Base-by-base conservation (phyloP, 1,140 invertebrate genomes). In the Drosophila pallidifrons region DNA sequence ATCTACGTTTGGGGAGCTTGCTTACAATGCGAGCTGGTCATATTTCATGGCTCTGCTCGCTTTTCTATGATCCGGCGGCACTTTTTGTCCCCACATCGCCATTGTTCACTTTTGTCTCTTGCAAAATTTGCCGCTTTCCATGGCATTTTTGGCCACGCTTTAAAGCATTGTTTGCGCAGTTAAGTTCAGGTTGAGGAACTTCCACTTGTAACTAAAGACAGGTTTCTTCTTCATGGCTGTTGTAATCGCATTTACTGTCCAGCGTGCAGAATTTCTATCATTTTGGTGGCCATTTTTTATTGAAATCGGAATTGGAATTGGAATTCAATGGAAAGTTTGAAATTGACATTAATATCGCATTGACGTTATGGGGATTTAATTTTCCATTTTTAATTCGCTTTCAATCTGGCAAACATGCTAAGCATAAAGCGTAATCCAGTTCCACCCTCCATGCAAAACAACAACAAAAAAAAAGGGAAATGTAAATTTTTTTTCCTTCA, bases 311-410 rank as follows among this genome's bases (percentile, higher is more conserved):
- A 57, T 57, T 57, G 35, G 38, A 47, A 32, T 81, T 71, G 75
- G 65, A 77, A 75, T 81, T 68, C 67, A 66, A 66, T 25, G 67
- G 60, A 38, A 69, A 54, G 64, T 52, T 77, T 86, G 79, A 83
- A 89, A 89, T 83, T 66, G 73, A 66, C 77, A 87, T 82, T 82
- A 78, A 81, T 81, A 71, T 77, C 68, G 55, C 63, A 70, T 71
- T 74, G 76, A 67, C 63, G 71, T 75, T 69, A 65, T 52, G 35
- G 41, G 51, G 51, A 52, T 77, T 77, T 77, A 74, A 77, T 79
- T 77, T 82, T 74, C 77, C 77, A 88, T 88, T 90, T 90, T 89
- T 89, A 89, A 89, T 89, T 89, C 81, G 81, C 86, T 86, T 89
- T 89, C 85, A 89, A 89, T 89, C 86, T 89, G 77, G 74, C 69